Evolutionary conservation across 64 coral and sea anemone genomes (phyloP).

Genomic region (Porites australiensis): DNA sequence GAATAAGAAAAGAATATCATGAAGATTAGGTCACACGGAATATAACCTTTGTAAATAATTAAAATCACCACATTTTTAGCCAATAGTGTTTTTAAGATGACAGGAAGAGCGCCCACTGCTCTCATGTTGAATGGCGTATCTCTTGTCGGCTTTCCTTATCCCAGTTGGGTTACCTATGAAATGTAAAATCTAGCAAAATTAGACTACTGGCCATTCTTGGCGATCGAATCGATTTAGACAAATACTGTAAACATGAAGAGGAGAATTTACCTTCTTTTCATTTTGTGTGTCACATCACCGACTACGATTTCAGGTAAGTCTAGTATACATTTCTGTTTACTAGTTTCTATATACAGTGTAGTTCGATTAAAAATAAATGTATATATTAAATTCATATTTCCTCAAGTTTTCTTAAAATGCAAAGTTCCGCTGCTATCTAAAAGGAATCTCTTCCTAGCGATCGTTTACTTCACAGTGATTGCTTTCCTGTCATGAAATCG

Average conservation of each 20-base stretch:
- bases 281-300: neutral
- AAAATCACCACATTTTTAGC: neutral
- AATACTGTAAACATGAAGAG: neutral
- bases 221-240: no score
- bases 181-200: conserved; percentile 5
- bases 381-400: no score
- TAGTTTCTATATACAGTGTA: neutral
- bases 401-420: no score
- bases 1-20: neutral
- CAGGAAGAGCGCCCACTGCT: neutral
- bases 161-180: neutral
- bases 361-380: no score
- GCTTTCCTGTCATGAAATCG: no score
- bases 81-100: conserved; percentile 21
- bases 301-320: conserved; percentile 14
- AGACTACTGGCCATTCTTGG: neutral
- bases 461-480: no score
- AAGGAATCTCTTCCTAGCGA: no score
- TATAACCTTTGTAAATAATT: conserved; percentile 13
- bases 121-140: conserved; percentile 8
- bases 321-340: neutral
- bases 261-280: neutral
- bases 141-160: neutral
- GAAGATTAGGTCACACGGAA: conserved; percentile 37
- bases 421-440: no score